phyloP scores from a whole-genome alignment of 2,888 invertebrate genomes.

The Papilio elwesi region DNA sequence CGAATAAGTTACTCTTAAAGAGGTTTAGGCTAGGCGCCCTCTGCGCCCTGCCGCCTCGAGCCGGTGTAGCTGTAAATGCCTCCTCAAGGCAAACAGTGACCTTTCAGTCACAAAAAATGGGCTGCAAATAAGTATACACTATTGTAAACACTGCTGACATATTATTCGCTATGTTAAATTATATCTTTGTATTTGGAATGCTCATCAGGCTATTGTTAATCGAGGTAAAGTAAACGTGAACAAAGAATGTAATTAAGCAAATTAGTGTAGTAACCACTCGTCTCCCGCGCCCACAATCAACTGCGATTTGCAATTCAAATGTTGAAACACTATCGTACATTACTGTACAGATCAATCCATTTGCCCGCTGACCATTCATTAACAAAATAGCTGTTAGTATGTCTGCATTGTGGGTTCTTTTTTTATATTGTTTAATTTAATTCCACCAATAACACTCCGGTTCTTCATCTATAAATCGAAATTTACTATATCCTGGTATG shows the following conservation, averaged over 20 bases:
- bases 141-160: too few species aligned
- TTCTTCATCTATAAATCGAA: neutral
- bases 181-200: neutral
- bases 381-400: neutral
- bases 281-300: constrained; percentile 6
- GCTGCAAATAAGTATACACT: too few species aligned
- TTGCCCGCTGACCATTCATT: neutral
- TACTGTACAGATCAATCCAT: neutral
- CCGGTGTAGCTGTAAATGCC: too few species aligned
- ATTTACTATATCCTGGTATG: too few species aligned
- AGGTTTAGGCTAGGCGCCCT: too few species aligned
- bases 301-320: constrained; percentile 10
- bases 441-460: neutral
- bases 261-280: neutral
- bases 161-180: neutral
- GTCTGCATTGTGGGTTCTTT: neutral
- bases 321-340: neutral
- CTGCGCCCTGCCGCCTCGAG: too few species aligned
- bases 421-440: neutral
- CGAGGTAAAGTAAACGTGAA: neutral
- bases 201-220: neutral
- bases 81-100: too few species aligned
- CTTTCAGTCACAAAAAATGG: too few species aligned
- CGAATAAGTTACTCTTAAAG: too few species aligned
- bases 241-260: constrained; percentile 10